Conservation (phyloP, 2,113 vertebrate species). For the Anolis sagrei region DNA sequence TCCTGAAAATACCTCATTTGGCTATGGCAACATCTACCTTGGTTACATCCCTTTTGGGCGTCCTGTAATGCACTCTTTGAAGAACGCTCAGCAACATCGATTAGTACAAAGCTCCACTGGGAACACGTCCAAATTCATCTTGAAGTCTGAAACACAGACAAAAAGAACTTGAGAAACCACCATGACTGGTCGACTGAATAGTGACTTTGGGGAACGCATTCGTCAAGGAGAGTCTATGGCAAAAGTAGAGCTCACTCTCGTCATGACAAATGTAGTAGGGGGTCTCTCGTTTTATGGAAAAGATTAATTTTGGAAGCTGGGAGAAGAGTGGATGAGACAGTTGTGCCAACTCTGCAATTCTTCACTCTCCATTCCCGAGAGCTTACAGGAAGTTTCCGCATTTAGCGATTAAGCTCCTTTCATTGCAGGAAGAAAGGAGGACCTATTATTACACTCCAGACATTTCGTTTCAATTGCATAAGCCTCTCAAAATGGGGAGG, state of each 20-base stretch:
- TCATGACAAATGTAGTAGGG: not conserved
- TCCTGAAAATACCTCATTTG: too few species aligned
- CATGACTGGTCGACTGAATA: too few species aligned
- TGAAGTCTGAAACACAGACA: not conserved
- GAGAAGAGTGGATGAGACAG: slow-evolving; percentile 40
- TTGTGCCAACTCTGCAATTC: slow-evolving; percentile 36
- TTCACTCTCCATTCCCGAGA: slow-evolving; percentile 39
- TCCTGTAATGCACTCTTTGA: too few species aligned
- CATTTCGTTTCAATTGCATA: slow-evolving; percentile 55
- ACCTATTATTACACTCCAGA: slow-evolving; percentile 45
- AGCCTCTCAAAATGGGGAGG: slow-evolving; percentile 43
- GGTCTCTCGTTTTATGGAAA: not conserved
- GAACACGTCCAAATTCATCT: too few species aligned
- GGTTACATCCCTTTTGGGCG: too few species aligned
- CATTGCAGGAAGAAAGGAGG: slow-evolving; percentile 17
- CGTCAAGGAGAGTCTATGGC: not conserved
- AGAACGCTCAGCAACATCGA: too few species aligned
- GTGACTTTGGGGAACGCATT: not conserved
- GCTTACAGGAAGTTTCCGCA: slow-evolving; percentile 36
- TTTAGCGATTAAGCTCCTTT: slow-evolving; percentile 48
- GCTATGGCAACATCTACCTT: too few species aligned
- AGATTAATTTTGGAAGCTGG: slow-evolving; percentile 40
- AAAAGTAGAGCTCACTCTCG: too few species aligned
- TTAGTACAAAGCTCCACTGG: too few species aligned
- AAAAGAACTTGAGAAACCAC: not conserved